phyloP scores from a whole-genome alignment of 2,888 invertebrate genomes.

The Tetramorium bicarinatum region DNA sequence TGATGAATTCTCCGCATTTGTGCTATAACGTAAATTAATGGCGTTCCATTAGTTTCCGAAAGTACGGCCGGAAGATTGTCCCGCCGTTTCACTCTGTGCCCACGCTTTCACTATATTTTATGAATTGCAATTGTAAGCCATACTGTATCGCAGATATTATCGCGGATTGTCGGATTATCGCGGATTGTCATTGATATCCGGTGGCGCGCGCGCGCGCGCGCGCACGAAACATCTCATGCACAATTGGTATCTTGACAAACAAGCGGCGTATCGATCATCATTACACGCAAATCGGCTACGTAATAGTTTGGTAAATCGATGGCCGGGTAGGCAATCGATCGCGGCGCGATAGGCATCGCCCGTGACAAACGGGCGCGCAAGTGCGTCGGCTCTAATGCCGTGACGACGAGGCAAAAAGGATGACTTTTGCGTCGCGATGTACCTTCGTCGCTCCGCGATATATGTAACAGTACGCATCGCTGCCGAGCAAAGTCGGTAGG shows the following conservation, averaged over 20 bases:
- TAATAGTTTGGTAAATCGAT: slow-evolving; percentile 38
- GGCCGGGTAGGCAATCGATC: slow-evolving; percentile 15
- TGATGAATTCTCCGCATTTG: slow-evolving; percentile 5
- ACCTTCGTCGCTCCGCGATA: slow-evolving; percentile 60
- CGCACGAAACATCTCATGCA: background rate
- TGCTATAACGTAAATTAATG: background rate
- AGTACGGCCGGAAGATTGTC: background rate
- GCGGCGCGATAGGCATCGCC: slow-evolving; percentile 40
- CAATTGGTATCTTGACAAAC: background rate
- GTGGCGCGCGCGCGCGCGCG: background rate
- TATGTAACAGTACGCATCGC: slow-evolving; percentile 76
- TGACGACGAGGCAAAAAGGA: background rate
- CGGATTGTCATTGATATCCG: background rate
- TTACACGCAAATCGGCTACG: slow-evolving; percentile 4
- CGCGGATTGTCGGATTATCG: background rate
- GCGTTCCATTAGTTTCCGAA: background rate
- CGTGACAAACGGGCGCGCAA: slow-evolving; percentile 17
- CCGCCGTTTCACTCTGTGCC: background rate
- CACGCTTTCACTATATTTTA: background rate
- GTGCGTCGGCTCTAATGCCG: slow-evolving; percentile 26
- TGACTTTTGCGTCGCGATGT: slow-evolving; percentile 65
- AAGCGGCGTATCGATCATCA: slow-evolving; percentile 12
- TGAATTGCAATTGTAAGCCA: background rate
- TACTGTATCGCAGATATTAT: background rate
- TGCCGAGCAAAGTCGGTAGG: slow-evolving; percentile 79